These are phyloP conservation scores for Schizotus pectinicornis DNA, from an alignment of 2,888 invertebrate genomes.

Conservation along the genomic window DNA sequence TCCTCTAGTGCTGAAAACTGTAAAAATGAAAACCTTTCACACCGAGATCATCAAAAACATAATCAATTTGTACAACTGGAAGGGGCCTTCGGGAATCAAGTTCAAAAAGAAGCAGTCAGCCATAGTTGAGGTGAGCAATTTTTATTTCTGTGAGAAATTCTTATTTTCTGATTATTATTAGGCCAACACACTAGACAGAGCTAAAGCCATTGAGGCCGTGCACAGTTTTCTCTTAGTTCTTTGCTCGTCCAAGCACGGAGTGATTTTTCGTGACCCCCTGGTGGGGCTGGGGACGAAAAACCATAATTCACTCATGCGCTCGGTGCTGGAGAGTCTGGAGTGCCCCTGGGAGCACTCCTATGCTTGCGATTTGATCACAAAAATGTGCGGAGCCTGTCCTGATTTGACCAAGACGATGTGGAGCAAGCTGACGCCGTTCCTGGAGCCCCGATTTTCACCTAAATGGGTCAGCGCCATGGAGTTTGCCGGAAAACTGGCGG, in stretches of 20 bases:
- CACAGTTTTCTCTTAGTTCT: slow-evolving; percentile 76
- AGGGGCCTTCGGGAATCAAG: slow-evolving; percentile 65
- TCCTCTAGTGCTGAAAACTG: slow-evolving; percentile 70
- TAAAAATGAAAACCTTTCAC: slow-evolving; percentile 74
- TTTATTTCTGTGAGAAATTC: slow-evolving; percentile 4
- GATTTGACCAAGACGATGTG: slow-evolving; percentile 72
- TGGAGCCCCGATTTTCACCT: slow-evolving; percentile 66
- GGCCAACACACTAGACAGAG: slow-evolving; percentile 57
- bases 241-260: slow-evolving; percentile 78
- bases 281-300: slow-evolving; percentile 65
- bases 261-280: slow-evolving; percentile 75
- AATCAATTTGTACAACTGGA: slow-evolving; percentile 76
- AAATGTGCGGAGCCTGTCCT: slow-evolving; percentile 72
- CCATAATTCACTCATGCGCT: slow-evolving; percentile 67
- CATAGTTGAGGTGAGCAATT: slow-evolving; percentile 33
- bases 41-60: slow-evolving; percentile 71
- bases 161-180: slow-evolving; percentile 33
- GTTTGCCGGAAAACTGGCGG: slow-evolving; percentile 60
- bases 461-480: slow-evolving; percentile 62
- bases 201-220: slow-evolving; percentile 63
- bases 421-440: slow-evolving; percentile 63
- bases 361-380: slow-evolving; percentile 67
- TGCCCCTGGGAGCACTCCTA: slow-evolving; percentile 73
- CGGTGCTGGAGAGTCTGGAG: slow-evolving; percentile 69
- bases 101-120: slow-evolving; percentile 58